Evolutionary conservation across 23 tunicate genomes (phyloP).

Genomic region (Clavelina lepadiformis): DNA sequence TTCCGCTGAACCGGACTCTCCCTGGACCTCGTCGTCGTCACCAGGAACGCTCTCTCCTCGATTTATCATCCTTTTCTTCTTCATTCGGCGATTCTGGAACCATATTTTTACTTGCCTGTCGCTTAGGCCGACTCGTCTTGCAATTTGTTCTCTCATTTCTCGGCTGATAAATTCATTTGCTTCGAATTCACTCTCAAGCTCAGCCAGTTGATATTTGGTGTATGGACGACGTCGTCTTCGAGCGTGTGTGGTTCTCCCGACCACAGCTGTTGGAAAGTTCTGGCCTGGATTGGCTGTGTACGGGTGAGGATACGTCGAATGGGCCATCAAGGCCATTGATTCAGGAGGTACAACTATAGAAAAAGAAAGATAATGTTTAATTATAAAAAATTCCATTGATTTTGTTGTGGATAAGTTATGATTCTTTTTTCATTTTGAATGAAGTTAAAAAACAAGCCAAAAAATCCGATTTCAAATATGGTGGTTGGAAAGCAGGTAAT

Average conservation of each 20-base stretch:
- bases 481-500: too few species aligned
- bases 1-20: neutral
- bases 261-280: neutral
- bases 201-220: slow-evolving; percentile 88
- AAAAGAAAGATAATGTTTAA: too few species aligned
- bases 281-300: too few species aligned
- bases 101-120: slow-evolving; percentile 98
- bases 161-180: slow-evolving; percentile 97
- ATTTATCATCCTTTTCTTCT: slow-evolving; percentile 75
- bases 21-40: slow-evolving; percentile 8
- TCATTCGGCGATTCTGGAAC: slow-evolving; percentile 98
- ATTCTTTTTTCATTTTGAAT: too few species aligned
- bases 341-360: slow-evolving; percentile 25
- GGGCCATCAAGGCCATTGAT: neutral
- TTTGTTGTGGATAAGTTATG: too few species aligned
- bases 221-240: slow-evolving; percentile 86
- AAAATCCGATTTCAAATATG: too few species aligned
- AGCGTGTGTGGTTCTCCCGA: slow-evolving; percentile 15
- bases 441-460: too few species aligned
- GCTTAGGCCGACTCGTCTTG: slow-evolving; percentile 56
- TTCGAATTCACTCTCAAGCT: slow-evolving; percentile 84
- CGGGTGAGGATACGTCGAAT: too few species aligned
- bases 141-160: slow-evolving; percentile 84
- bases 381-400: too few species aligned
- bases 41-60: slow-evolving; percentile 38